These are phyloP conservation scores for Dicrostonyx torquatus DNA, from an alignment of 2,797 vertebrate genomes.

Conservation along the genomic window DNA sequence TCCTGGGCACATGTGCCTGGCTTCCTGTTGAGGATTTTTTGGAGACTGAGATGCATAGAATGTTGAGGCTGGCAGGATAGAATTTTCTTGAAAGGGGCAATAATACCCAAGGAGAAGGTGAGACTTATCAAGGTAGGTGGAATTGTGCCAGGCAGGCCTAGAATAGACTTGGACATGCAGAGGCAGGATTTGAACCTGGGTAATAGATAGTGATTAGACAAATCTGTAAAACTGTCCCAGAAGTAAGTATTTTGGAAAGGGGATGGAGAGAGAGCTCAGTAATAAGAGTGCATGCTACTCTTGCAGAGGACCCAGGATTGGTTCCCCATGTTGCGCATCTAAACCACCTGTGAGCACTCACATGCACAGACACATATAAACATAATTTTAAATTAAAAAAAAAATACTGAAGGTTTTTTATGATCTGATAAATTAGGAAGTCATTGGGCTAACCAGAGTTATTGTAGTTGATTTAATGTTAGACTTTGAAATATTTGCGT, in stretches of 20 bases:
- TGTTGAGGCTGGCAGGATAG: background rate
- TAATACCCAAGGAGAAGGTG: background rate
- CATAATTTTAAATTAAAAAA: background rate
- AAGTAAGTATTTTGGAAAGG: background rate
- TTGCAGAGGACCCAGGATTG: no score
- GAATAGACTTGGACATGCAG: background rate
- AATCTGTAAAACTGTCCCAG: background rate
- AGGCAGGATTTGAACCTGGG: background rate
- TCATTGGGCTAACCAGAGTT: background rate
- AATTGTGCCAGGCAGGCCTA: background rate
- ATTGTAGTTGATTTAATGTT: background rate
- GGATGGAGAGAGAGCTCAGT: background rate
- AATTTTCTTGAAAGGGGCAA: background rate
- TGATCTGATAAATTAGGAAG: background rate
- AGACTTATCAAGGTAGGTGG: background rate
- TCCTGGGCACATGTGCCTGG: background rate
- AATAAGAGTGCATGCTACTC: background rate
- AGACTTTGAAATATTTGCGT: background rate
- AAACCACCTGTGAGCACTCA: background rate
- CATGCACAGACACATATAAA: background rate
- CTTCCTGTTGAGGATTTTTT: background rate
- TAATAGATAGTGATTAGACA: background rate
- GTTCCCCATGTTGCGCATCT: background rate
- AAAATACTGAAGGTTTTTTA: background rate
- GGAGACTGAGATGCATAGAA: background rate